Evolutionary conservation across 2,888 invertebrate species (phyloP).

Genomic region (Caradrina kadenii): DNA sequence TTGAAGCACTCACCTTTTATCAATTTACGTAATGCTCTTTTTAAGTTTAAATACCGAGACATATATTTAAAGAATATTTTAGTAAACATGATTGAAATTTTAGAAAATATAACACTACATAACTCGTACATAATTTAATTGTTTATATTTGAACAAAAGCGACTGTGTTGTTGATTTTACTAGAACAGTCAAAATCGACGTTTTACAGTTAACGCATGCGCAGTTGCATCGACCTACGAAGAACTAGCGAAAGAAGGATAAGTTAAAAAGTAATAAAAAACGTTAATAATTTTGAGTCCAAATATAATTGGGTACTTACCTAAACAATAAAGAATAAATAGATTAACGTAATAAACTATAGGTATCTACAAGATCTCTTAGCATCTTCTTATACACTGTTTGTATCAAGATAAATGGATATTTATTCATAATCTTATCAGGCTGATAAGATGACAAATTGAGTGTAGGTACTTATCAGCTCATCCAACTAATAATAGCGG

Average conservation of each 20-base stretch:
- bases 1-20: constrained; percentile 42
- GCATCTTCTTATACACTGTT: constrained; percentile 4
- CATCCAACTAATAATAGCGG: not conserved
- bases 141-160: constrained; percentile 5
- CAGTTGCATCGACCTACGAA: constrained; percentile 1
- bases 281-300: not conserved
- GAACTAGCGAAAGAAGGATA: constrained; percentile 3
- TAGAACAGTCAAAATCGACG: constrained; percentile 38
- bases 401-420: constrained; percentile 11
- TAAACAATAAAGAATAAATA: not conserved
- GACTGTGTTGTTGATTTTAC: constrained; percentile 9
- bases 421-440: constrained; percentile 17
- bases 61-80: constrained; percentile 23
- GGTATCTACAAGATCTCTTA: constrained; percentile 1
- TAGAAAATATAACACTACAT: constrained; percentile 9
- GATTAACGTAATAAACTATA: constrained; percentile 3
- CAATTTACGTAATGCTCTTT: constrained; percentile 18
- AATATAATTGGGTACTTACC: not conserved
- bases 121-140: constrained; percentile 28
- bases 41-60: constrained; percentile 23
- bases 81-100: constrained; percentile 22
- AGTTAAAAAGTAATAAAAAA: not conserved
- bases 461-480: constrained; percentile 3
- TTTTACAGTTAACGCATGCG: constrained; percentile 49
- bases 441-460: constrained; percentile 6